Base-by-base conservation (phyloP, 1,140 invertebrate species). In the Plectus sambesii region DNA sequence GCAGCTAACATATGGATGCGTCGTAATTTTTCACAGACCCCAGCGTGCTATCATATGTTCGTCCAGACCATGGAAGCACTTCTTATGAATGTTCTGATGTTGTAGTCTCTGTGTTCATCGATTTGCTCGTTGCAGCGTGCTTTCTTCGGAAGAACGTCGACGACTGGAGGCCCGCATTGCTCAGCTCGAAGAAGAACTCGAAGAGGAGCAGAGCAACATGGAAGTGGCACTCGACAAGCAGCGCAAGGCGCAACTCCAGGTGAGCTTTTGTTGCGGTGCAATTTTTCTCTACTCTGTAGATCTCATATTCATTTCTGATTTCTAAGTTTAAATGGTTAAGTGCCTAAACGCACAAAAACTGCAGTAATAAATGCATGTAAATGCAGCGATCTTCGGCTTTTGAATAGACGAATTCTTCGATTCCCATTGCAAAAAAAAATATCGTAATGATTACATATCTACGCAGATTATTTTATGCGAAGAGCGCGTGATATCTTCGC, bases 101-200 rank as follows among this genome's bases (percentile, higher is more conserved):
- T 40, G 12, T 17, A 9, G 39, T 20, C 51, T 5, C 22, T 6
- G 26, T 52, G 1, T 24, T 58, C 19, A 53, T 17, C 36, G 4
- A 23, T 8, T 33, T 42, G 9, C 27, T 12, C 48, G 59, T n/a
- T 35, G 30, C 15, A 78, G 78, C 51, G 82, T 81, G 4, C 69
- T 90, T 8, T 76, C 90, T 70, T 74, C 85, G 5, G 93, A 98
- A 67, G 93, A 98, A 64, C 97, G 97, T 73, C 81, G 89, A 42
- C 81, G 89, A 3, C 73, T 97, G n/a, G 93, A 98, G 70, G 84
- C 85, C 25, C 78, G 87, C 67, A 92, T 97, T 63, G 79, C 82
- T 2, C 81, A 87, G 0, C 75, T 97, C 0, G 90, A 97, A 69
- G 92, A 97, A 67, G 90, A 97, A 68, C 71, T 98, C 6, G 92